phyloP scores from a whole-genome alignment of 1,140 invertebrate genomes.

The Drosophila nasuta region DNA sequence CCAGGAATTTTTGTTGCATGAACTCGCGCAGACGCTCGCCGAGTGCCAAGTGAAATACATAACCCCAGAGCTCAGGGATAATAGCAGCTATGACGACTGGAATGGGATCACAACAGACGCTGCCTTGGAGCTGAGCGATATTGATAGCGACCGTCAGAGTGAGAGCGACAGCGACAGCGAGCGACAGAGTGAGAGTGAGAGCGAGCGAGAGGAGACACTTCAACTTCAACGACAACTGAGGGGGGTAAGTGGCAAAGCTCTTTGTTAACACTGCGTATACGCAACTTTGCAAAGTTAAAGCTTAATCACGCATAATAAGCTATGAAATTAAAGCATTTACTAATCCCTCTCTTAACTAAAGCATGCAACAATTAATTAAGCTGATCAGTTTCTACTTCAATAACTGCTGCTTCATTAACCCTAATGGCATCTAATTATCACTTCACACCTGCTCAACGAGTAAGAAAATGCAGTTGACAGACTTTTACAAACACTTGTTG shows the following conservation, averaged over 20 bases:
- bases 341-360: not conserved
- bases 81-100: not conserved
- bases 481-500: too few relatives aligned
- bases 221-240: not conserved
- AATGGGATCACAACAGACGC: not conserved
- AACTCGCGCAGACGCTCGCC: slow-evolving; percentile 41
- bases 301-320: too few relatives aligned
- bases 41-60: slow-evolving; percentile 23
- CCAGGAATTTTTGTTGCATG: slow-evolving; percentile 69
- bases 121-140: slow-evolving; percentile 19
- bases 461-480: too few relatives aligned
- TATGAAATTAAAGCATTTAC: not conserved
- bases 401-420: not conserved
- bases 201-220: not conserved
- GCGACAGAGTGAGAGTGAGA: not conserved
- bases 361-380: not conserved
- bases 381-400: not conserved
- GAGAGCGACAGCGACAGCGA: not conserved
- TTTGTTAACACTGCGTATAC: not conserved
- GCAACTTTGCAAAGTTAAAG: not conserved
- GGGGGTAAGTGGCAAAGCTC: slow-evolving; percentile 5
- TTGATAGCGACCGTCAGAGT: not conserved
- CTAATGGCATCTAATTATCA: too few relatives aligned
- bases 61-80: slow-evolving; percentile 1
- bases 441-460: too few relatives aligned